Evolutionary conservation across 2,888 invertebrate species (phyloP), one percentile per base, ranked within the genome.

Genomic region (Mythimna ferrago): DNA sequence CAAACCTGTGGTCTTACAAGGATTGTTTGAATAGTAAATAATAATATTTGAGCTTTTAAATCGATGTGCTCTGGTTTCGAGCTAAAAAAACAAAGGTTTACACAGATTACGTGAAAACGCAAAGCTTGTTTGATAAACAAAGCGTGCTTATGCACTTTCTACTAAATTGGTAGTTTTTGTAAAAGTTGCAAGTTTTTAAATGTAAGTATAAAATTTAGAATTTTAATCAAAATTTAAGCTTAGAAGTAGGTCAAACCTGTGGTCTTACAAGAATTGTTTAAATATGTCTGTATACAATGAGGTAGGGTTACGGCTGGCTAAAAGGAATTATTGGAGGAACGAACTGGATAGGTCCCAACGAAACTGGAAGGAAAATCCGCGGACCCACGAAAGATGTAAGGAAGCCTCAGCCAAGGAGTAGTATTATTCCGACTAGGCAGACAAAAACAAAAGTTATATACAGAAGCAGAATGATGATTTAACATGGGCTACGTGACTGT

Each of bases 11-110:
- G n/a, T 16, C 1, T 7, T 7, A 41, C 41, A 16, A n/a, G 21
- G 61, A 21, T 19, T 38, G n/a, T 58, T 35, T 53, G 48, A 35
- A 58, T 58, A 58, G 32, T 66, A 19, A 77, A 72, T 56, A 72
- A 76, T 56, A 60, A 69, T 71, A 71, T 81, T 81, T 64, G 51
- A 35, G 2, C 32, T 65, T 64, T 35, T 16, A 51, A 57, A 64
- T 41, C 41, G 56, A 58, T 66, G 16, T 54, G 11, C 6, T 66
- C 72, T 21, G n/a, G 11, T 41, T 70, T 77, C 5, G 10, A 41
- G 19, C 32, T 51, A 9, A 41, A 73, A 79, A 73, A 79, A 32
- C 19, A 21, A 6, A 66, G 19, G n/a, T 63, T 66, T 63, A 54
- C 35, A 53, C 21, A n/a, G 51, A 57, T 41, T n/a, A 14, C 9